Conservation (phyloP, 1,140 invertebrate genomes). For the Maconellicoccus hirsutus region DNA sequence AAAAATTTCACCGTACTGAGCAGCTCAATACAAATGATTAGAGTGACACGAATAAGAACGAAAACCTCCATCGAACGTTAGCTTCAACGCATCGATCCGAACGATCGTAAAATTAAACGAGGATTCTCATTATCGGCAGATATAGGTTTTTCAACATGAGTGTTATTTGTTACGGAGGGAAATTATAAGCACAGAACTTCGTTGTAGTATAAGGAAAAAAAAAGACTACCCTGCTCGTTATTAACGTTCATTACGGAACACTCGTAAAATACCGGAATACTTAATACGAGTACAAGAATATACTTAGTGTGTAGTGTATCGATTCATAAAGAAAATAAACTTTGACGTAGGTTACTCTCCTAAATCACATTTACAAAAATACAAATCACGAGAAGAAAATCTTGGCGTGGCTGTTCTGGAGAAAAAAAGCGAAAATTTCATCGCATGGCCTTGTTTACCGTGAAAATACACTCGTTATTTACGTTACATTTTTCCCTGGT, state of each 20-base stretch:
- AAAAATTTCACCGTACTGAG: too few relatives aligned
- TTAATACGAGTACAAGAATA: neutral
- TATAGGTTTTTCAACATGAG: too few relatives aligned
- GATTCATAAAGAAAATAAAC: slow-evolving; percentile 1
- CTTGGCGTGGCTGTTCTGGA: neutral
- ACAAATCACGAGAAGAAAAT: neutral
- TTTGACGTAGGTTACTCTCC: neutral
- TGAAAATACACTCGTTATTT: slow-evolving; percentile 1
- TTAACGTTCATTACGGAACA: neutral
- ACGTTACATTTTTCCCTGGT: slow-evolving; percentile 3
- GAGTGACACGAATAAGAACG: too few relatives aligned
- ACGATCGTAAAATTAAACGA: too few relatives aligned
- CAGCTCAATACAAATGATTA: too few relatives aligned
- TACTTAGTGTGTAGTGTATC: neutral
- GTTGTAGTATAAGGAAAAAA: neutral
- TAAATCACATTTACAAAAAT: neutral
- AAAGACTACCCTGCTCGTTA: neutral
- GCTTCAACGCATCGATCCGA: too few relatives aligned
- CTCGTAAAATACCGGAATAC: too few relatives aligned
- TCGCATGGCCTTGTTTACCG: neutral
- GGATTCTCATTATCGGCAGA: too few relatives aligned
- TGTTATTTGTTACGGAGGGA: neutral
- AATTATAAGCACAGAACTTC: neutral
- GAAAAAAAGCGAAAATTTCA: neutral
- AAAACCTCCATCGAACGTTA: too few relatives aligned